A percentile compares a stretch with the other conserved stretches of the same genome.
phyloP scores from a whole-genome alignment of 2,888 invertebrate species.

The Chalcosyrphus nemorum region DNA sequence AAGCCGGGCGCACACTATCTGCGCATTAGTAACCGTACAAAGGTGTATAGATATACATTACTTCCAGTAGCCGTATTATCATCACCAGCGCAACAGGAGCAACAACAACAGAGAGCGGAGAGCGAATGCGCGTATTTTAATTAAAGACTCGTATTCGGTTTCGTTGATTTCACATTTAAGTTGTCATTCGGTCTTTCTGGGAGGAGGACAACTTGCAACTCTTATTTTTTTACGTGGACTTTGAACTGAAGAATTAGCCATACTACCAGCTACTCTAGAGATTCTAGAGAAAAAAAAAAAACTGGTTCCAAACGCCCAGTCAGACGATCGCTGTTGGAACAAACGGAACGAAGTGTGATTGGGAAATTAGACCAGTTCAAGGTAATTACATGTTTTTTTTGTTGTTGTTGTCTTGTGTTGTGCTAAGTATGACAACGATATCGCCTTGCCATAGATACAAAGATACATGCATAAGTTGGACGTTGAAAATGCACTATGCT shows the following conservation, averaged over 20 bases:
- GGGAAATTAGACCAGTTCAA: slow-evolving; percentile 73
- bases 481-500: no score
- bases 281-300: slow-evolving; percentile 48
- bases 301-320: slow-evolving; percentile 68
- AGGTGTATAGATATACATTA: slow-evolving; percentile 22
- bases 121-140: slow-evolving; percentile 46
- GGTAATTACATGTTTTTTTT: slow-evolving; percentile 62
- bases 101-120: slow-evolving; percentile 29
- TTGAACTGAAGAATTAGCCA: slow-evolving; percentile 32
- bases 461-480: not conserved
- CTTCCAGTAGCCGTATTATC: slow-evolving; percentile 16
- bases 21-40: slow-evolving; percentile 45
- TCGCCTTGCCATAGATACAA: slow-evolving; percentile 31
- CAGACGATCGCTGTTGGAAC: slow-evolving; percentile 7
- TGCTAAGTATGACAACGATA: slow-evolving; percentile 27
- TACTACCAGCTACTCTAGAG: slow-evolving; percentile 6
- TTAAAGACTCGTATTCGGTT: slow-evolving; percentile 63
- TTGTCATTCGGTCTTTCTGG: slow-evolving; percentile 40
- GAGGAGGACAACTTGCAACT: not conserved
- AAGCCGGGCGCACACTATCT: slow-evolving; percentile 53
- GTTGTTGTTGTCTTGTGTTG: no score
- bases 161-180: slow-evolving; percentile 56
- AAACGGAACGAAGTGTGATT: slow-evolving; percentile 56
- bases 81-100: slow-evolving; percentile 8
- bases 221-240: slow-evolving; percentile 27